Evolutionary conservation across 2,888 invertebrate genomes (phyloP).

Genomic region (Xestia c-nigrum): DNA sequence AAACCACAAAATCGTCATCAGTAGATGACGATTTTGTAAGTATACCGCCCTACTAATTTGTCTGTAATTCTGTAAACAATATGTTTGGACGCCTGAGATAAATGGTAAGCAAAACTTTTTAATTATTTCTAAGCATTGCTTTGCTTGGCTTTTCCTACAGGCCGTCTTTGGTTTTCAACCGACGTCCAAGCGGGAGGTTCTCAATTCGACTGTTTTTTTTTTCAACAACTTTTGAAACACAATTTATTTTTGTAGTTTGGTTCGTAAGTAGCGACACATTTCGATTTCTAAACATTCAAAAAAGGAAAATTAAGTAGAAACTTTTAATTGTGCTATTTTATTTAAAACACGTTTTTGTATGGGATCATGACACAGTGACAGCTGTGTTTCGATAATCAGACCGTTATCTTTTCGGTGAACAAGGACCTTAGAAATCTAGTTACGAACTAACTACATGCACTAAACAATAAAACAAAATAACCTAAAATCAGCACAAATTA

Average conservation of each 20-base stretch:
- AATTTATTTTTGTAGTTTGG: neutral
- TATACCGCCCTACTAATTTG: too few relatives aligned
- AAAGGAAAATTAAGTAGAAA: too few relatives aligned
- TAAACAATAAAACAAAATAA: neutral
- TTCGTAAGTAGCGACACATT: neutral
- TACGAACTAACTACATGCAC: neutral
- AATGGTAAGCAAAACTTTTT: conserved; percentile 29
- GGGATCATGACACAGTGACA: too few relatives aligned
- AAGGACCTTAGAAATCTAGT: too few relatives aligned
- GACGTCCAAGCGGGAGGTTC: too few relatives aligned
- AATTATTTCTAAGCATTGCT: neutral
- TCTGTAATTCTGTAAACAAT: too few relatives aligned
- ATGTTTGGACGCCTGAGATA: conserved; percentile 40
- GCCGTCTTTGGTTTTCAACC: neutral
- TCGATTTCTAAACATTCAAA: neutral
- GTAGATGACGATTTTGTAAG: too few relatives aligned
- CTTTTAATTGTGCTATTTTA: neutral
- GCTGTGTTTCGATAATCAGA: too few relatives aligned
- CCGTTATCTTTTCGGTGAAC: too few relatives aligned
- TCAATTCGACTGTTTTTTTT: neutral
- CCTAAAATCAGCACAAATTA: neutral
- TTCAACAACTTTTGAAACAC: neutral
- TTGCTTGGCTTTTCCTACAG: neutral
- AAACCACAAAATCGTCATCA: too few relatives aligned
- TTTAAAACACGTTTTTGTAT: too few relatives aligned